Evolutionary conservation across 2,888 invertebrate genomes (phyloP).

Genomic region (Frankliniella intonsa): DNA sequence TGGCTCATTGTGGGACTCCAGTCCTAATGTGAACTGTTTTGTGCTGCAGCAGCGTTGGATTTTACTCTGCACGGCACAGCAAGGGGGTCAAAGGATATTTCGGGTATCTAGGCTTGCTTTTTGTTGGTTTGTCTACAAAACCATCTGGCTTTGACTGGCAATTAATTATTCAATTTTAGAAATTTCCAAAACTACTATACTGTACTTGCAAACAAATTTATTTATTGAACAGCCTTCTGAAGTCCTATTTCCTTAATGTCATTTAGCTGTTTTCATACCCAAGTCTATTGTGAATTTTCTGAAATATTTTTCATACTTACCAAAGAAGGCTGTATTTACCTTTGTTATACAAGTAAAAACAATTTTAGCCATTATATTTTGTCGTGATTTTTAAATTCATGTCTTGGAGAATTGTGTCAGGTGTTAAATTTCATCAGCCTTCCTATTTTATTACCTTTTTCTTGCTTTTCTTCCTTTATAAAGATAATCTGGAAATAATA

Average conservation of each 20-base stretch:
- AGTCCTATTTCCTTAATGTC: too few species aligned
- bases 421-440: too few species aligned
- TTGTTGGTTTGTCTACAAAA: neutral
- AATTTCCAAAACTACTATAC: neutral
- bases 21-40: constrained; percentile 23
- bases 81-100: constrained; percentile 15
- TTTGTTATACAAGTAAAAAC: too few species aligned
- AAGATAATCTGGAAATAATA: too few species aligned
- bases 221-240: neutral
- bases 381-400: too few species aligned
- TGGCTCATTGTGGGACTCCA: constrained; percentile 20
- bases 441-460: neutral
- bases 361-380: too few species aligned
- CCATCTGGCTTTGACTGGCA: constrained; percentile 6
- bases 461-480: neutral
- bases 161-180: neutral
- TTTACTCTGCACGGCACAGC: constrained; percentile 23
- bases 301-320: too few species aligned
- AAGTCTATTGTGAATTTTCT: too few species aligned
- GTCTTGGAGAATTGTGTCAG: too few species aligned
- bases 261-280: too few species aligned
- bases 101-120: constrained; percentile 19
- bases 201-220: neutral
- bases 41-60: constrained; percentile 25
- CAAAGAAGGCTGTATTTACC: too few species aligned